A percentile compares a stretch with the other conserved stretches of the same genome.
Evolutionary conservation across 2,113 vertebrate genomes (phyloP).

Genomic region (Channa argus): DNA sequence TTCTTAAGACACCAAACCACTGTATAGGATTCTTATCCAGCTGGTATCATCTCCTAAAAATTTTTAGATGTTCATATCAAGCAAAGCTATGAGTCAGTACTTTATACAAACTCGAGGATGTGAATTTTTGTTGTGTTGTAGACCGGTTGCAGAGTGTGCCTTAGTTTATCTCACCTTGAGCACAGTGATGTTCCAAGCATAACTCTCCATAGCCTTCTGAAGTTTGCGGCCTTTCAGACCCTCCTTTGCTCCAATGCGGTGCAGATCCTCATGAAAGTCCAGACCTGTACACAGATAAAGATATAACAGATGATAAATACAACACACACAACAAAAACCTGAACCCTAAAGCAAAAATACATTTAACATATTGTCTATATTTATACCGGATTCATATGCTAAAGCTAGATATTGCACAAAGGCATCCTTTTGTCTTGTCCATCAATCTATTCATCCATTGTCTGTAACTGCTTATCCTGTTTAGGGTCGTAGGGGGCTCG

Average conservation of each 20-base stretch:
- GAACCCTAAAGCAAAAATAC: no score
- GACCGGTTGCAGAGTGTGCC: not conserved
- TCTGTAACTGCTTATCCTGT: no score
- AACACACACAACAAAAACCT: not conserved
- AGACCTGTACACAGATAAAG: constrained; percentile 80
- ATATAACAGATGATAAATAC: not conserved
- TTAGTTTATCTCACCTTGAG: constrained; percentile 77
- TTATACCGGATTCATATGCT: no score
- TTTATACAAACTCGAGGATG: not conserved
- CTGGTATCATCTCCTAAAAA: constrained; percentile 12
- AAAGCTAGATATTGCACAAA: no score
- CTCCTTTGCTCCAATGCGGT: constrained; percentile 89
- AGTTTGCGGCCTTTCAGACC: constrained; percentile 91
- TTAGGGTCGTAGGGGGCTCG: no score
- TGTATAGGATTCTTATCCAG: constrained; percentile 37
- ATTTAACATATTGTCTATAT: not conserved
- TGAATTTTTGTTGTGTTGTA: not conserved
- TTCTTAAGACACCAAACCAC: constrained; percentile 39
- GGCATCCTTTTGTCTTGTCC: no score
- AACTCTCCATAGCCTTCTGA: constrained; percentile 94
- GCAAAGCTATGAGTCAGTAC: not conserved
- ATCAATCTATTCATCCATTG: no score
- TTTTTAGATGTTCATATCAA: constrained; percentile 20
- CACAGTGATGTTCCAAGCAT: constrained; percentile 92
- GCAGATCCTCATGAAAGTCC: constrained; percentile 93